A percentile compares a stretch with the other conserved stretches of the same genome.
Evolutionary conservation across 2,888 invertebrate species (phyloP).

Genomic region (Podotricha telesiphe): DNA sequence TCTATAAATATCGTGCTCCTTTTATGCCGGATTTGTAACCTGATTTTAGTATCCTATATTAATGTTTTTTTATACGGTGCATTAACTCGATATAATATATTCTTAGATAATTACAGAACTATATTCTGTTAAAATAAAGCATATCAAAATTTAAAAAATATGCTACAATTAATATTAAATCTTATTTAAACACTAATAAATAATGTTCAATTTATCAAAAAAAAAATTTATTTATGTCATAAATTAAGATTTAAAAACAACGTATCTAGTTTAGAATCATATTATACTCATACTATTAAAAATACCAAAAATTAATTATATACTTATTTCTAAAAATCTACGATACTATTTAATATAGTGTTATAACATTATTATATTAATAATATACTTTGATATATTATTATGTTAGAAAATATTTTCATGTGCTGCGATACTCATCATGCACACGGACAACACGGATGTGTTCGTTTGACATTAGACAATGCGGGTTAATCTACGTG

Average conservation of each 20-base stretch:
- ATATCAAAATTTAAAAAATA: background rate
- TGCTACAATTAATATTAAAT: too few species aligned
- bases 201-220: too few species aligned
- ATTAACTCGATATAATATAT: background rate
- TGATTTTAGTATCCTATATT: conserved; percentile 40
- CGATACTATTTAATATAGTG: too few species aligned
- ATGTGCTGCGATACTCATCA: background rate
- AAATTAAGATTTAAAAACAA: too few species aligned
- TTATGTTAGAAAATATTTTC: background rate
- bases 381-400: background rate
- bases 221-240: too few species aligned
- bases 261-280: too few species aligned
- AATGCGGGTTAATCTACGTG: conserved; percentile 62
- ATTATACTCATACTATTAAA: too few species aligned
- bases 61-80: conserved; percentile 18
- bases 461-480: conserved; percentile 58
- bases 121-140: background rate
- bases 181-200: too few species aligned
- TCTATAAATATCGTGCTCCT: conserved; percentile 73
- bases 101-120: background rate
- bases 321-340: too few species aligned
- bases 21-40: conserved; percentile 54
- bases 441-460: conserved; percentile 66
- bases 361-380: background rate
- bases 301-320: too few species aligned